phyloP scores from a whole-genome alignment of 2,888 invertebrate genomes.

The Nemotelus pantherinus region DNA sequence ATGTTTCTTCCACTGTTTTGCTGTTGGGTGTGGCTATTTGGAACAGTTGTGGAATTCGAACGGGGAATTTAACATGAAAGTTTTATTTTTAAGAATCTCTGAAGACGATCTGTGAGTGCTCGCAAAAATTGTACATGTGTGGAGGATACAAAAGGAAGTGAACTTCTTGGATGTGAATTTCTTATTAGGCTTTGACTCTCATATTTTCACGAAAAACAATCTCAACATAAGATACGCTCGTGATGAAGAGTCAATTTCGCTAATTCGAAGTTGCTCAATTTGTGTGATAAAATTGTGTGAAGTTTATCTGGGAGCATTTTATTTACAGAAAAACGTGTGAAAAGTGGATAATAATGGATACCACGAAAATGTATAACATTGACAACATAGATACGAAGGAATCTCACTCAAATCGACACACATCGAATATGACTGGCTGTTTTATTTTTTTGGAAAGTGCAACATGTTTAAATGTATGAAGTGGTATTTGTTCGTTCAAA shows the following conservation, averaged over 20 bases:
- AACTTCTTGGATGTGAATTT: not conserved
- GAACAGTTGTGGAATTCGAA: not conserved
- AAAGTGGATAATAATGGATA: not conserved
- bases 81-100: not conserved
- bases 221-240: too few species aligned
- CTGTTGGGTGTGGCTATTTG: too few species aligned
- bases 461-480: not conserved
- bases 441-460: not conserved
- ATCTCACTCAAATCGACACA: not conserved
- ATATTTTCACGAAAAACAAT: too few species aligned
- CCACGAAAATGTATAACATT: too few species aligned
- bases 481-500: not conserved
- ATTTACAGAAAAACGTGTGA: slow-evolving; percentile 25
- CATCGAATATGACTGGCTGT: not conserved
- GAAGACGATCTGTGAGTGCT: not conserved
- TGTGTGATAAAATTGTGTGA: too few species aligned
- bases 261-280: too few species aligned
- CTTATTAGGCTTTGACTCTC: too few species aligned
- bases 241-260: too few species aligned
- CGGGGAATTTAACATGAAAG: too few species aligned
- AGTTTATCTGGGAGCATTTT: slow-evolving; percentile 8
- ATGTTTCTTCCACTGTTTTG: slow-evolving; percentile 25
- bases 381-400: not conserved
- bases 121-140: not conserved
- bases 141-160: not conserved